A percentile compares a stretch with the other conserved stretches of the same genome.
These are phyloP conservation scores for Aurelia sp. DNA, from an alignment of 30 jellyfish, hydroid and myxozoan genomes.

Conservation along the genomic window DNA sequence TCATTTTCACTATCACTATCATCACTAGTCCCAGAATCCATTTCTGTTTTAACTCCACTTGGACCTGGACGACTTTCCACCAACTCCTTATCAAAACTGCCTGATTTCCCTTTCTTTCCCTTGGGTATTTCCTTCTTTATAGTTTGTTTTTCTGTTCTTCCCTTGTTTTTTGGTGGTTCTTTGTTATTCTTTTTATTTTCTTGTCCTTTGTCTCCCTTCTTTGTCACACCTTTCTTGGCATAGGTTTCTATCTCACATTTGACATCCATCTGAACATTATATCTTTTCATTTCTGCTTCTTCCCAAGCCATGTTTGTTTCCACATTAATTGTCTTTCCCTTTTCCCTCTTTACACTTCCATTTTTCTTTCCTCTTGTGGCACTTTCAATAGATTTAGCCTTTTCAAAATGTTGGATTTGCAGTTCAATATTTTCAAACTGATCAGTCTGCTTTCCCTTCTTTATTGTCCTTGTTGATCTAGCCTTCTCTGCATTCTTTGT, in stretches of 20 bases:
- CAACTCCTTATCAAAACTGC: not conserved
- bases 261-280: not conserved
- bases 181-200: no score
- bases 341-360: not conserved
- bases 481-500: no score
- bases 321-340: not conserved
- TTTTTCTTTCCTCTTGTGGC: not conserved
- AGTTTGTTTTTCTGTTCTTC: not conserved
- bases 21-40: conserved; percentile 23
- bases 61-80: conserved; percentile 24
- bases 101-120: not conserved
- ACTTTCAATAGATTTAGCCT: not conserved
- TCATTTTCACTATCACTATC: conserved; percentile 73
- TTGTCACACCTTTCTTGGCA: not conserved
- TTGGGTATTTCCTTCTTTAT: not conserved
- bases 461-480: no score
- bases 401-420: no score
- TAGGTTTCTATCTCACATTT: not conserved
- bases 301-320: not conserved
- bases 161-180: not conserved
- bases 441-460: no score
- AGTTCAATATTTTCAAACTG: no score
- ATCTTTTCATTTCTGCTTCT: not conserved
- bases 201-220: not conserved
- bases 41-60: not conserved